These are phyloP conservation scores for Pristionchus maxplancki DNA, from an alignment of 2,888 invertebrate genomes.

Conservation along the genomic window DNA sequence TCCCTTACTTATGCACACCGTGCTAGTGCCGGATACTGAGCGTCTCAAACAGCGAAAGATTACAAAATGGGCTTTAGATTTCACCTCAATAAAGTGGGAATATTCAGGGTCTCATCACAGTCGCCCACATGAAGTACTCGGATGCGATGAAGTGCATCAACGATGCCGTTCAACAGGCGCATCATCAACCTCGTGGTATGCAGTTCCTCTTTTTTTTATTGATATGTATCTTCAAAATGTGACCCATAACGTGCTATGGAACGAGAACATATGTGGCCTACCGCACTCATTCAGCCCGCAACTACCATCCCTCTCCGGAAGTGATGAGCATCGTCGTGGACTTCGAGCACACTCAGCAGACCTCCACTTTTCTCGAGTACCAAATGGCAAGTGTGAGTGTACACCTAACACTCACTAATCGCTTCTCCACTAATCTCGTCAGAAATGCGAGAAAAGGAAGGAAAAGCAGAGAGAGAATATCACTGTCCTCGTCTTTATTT, in stretches of 20 bases:
- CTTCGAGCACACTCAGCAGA: not conserved
- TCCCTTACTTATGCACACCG: not conserved
- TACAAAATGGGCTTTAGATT: not conserved
- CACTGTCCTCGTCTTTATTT: not conserved
- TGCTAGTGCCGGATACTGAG: not conserved
- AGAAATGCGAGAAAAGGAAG: not conserved
- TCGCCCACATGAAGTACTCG: not conserved
- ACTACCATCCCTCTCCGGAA: not conserved
- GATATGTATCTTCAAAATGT: too few relatives aligned
- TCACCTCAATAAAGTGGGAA: not conserved
- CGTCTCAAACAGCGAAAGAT: too few relatives aligned
- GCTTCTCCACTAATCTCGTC: not conserved
- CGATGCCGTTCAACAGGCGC: constrained; percentile 5
- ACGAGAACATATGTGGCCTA: too few relatives aligned
- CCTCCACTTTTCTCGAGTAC: not conserved
- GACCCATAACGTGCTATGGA: too few relatives aligned
- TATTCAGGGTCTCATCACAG: not conserved
- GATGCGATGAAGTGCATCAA: not conserved
- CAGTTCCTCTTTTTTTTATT: not conserved
- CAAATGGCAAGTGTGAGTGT: constrained; percentile 33
- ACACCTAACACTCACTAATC: not conserved
- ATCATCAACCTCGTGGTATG: not conserved
- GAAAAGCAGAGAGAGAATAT: not conserved
- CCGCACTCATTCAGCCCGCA: not conserved
- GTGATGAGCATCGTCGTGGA: not conserved